Conservation (phyloP, 2,797 vertebrate genomes). For the Ptychobarbus kaznakovi region DNA sequence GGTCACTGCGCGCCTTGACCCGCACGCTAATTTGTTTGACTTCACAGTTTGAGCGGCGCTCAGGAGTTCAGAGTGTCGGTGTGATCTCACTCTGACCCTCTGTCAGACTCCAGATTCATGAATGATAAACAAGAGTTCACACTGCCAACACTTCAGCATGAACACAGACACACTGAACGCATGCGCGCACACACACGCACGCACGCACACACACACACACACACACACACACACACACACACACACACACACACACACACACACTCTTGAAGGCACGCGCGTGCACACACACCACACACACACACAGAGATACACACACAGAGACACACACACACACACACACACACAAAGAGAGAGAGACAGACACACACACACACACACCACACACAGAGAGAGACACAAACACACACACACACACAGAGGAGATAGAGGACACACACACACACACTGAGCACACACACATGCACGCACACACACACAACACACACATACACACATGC, state of each 20-base stretch:
- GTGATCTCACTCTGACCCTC: conserved; percentile 28
- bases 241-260: not conserved
- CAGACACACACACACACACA: too few species aligned
- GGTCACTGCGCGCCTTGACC: conserved; percentile 68
- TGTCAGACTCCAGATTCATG: conserved; percentile 13
- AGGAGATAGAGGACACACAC: too few species aligned
- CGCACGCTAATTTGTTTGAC: conserved; percentile 75
- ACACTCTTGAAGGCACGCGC: too few species aligned
- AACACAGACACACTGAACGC: not conserved
- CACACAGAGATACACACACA: too few species aligned
- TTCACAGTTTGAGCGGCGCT: conserved; percentile 72
- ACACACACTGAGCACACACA: too few species aligned
- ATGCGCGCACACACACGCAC: not conserved
- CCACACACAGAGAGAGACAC: too few species aligned
- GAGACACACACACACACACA: too few species aligned
- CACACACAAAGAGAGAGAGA: too few species aligned
- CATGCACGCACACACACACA: not conserved
- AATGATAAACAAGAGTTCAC: conserved; percentile 21
- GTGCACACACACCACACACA: too few species aligned
- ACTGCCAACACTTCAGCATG: not conserved
- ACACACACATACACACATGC: too few species aligned
- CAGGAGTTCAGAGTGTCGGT: conserved; percentile 73
- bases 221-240: not conserved
- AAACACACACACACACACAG: not conserved
- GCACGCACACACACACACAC: not conserved